phyloP scores from a whole-genome alignment of 1,140 invertebrate genomes.

The Micrasema minimum region DNA sequence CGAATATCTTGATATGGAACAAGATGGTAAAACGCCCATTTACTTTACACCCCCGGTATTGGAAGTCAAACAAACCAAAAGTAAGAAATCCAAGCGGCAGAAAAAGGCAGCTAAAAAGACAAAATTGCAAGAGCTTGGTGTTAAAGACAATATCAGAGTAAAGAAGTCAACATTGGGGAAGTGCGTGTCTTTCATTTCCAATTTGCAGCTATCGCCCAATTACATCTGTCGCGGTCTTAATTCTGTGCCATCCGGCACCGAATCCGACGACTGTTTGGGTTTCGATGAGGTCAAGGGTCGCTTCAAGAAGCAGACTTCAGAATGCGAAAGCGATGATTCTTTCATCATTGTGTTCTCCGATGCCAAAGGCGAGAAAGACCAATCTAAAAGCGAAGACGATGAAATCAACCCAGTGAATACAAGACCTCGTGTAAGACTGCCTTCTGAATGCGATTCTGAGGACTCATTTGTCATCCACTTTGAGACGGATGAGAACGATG shows the following conservation, averaged over 20 bases:
- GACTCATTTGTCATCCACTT: conserved; percentile 50
- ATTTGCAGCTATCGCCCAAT: conserved; percentile 17
- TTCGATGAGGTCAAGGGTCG: conserved; percentile 43
- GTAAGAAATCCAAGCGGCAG: conserved; percentile 14
- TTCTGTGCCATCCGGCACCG: conserved; percentile 1
- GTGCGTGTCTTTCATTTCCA: conserved; percentile 29
- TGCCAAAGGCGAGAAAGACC: conserved; percentile 6
- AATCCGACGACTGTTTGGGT: conserved; percentile 11
- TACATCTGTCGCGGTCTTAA: conserved; percentile 3
- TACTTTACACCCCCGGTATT: conserved; percentile 36
- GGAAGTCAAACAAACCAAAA: conserved; percentile 5
- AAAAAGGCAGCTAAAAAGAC: conserved; percentile 10
- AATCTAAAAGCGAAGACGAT: conserved; percentile 4
- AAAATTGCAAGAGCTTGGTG: neutral
- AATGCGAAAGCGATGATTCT: conserved; percentile 45
- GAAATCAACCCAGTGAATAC: neutral
- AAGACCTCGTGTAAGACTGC: conserved; percentile 1
- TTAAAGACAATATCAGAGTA: conserved; percentile 3
- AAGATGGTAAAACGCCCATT: conserved; percentile 5
- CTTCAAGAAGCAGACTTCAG: conserved; percentile 36
- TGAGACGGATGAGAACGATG: conserved; percentile 15
- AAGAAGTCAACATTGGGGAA: conserved; percentile 7
- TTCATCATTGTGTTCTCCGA: conserved; percentile 42
- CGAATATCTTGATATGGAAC: conserved; percentile 30
- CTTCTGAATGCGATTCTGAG: conserved; percentile 51